Base-by-base conservation (phyloP, 2,888 invertebrate species). In the Bombylius discolor region DNA sequence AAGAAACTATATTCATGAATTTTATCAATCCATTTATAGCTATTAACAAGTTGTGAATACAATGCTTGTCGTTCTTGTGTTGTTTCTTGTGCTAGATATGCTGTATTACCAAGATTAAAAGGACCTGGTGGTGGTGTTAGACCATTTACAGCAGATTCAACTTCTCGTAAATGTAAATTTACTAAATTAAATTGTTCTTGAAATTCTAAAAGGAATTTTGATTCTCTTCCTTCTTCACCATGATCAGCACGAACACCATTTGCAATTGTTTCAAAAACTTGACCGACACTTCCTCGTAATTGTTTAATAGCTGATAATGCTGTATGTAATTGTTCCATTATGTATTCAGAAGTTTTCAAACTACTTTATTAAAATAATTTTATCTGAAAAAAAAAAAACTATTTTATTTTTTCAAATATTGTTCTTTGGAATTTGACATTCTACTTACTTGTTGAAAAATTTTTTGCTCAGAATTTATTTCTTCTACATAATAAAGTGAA, bases 1-100 rank as follows among this genome's bases (percentile, higher is more conserved):
- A 88, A 79, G 47, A 84, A 84, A 64, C 92, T 88, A 70, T 93
- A 91, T 62, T 94, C 93, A 66, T 91, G 87, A 58, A 85, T 79
- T 81, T 81, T 93, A 68, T 94, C 93, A 5, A 89, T 89, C 93
- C 93, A 94, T 73, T 91, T 92, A 69, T 93, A 92, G 67, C 89
- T 88, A 68, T 89, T 89, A 0, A 93, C 88, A 39, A 94, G 74
- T 63, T 91, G 90, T 1, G 87, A 82, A 70, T 95, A 95, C 12
- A 94, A 73, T 6, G 89, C 87, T 68, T 93, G 90, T 48, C 92
- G 81, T 65, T 96, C 95, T 68, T 87, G 86, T 0, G 90, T 87
- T 0, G 92, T 91, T 75, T 97, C 96, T 72, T 95, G 91, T 59
- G 87, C 89, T 44, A 96, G 77, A 67, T 82, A 87, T 6, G 87